Evolutionary conservation across 2,888 invertebrate species (phyloP), one percentile per base, ranked within the genome.

Genomic region (Cantharis rustica): DNA sequence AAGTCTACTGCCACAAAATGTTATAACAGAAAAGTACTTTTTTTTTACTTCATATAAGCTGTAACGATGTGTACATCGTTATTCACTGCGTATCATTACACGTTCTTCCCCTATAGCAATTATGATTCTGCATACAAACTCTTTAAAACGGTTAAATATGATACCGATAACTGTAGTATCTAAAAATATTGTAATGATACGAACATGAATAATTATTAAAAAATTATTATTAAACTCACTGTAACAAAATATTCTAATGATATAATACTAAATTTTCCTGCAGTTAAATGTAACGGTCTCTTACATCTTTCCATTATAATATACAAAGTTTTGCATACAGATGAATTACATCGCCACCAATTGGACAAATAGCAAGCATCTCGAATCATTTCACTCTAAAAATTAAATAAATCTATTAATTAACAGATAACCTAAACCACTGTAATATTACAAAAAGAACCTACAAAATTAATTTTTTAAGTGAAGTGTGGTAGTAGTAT

Each of bases 291-390:
- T 10, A 71, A 63, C 0, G 71, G 71, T 9, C 64, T 62, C 15
- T 71, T 64, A 0, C 26, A 16, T 64, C 71, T 61, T 63, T 71
- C 71, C 71, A 71, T 71, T 63, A 71, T 71, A 11, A 71, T 71
- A 15, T 27, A 26, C 15, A 71, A 23, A 16, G 71, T 26, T 17
- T 71, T 71, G 9, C 63, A 16, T 7, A 71, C 71, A 2, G 62
- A 15, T 63, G 62, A 9, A 13, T 63, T 63, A 27, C 64, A 71
- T 1, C 63, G n/a, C 10, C 11, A 16, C 71, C 71, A 71, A 16
- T 27, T 23, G 1, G 63, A 61, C 31, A 71, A 63, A 16, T 71
- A 71, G 7, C 63, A 71, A 16, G 71, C 63, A n/a, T 64, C 23
- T 10, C 71, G n/a, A 15, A 71, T 16, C 15, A 63, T 23, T 26